phyloP scores from a whole-genome alignment of 2,888 invertebrate species.

The Brenthis ino region DNA sequence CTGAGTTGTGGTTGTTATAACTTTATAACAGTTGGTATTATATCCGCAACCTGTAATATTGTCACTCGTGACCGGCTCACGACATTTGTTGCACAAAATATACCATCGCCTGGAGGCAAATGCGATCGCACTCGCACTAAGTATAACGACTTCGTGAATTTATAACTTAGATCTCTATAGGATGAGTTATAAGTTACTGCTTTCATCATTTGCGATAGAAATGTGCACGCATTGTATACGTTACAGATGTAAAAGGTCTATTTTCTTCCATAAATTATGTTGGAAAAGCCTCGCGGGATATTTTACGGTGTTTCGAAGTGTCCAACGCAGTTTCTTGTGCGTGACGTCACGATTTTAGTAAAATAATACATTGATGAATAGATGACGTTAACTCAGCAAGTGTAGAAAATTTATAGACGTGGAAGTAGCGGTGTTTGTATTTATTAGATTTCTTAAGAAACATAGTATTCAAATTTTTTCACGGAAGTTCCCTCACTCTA shows the following conservation, averaged over 20 bases:
- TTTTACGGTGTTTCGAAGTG: conserved; percentile 58
- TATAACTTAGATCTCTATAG: conserved; percentile 13
- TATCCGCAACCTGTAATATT: conserved; percentile 47
- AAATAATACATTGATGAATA: conserved; percentile 51
- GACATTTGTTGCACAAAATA: conserved; percentile 59
- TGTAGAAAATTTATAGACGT: conserved; percentile 19
- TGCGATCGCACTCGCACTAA: conserved; percentile 43
- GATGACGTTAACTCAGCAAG: conserved; percentile 41
- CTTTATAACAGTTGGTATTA: conserved; percentile 21
- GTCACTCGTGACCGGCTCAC: conserved; percentile 56
- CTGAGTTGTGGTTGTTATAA: conserved; percentile 4
- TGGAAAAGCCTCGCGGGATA: conserved; percentile 54
- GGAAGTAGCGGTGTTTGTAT: conserved; percentile 2
- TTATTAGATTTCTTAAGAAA: not conserved
- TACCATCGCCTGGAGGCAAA: conserved; percentile 50
- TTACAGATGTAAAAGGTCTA: conserved; percentile 28
- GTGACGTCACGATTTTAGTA: conserved; percentile 63
- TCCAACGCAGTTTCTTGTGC: conserved; percentile 57
- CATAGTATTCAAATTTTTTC: not conserved
- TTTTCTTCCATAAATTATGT: conserved; percentile 39
- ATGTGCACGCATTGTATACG: conserved; percentile 28
- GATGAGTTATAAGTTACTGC: conserved; percentile 16
- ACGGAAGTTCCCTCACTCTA: not conserved
- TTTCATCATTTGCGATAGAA: conserved; percentile 17
- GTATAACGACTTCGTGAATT: conserved; percentile 14